Evolutionary conservation across 2,113 vertebrate species (phyloP), one percentile per base, ranked within the genome.

Genomic region (Clinocottus analis): DNA sequence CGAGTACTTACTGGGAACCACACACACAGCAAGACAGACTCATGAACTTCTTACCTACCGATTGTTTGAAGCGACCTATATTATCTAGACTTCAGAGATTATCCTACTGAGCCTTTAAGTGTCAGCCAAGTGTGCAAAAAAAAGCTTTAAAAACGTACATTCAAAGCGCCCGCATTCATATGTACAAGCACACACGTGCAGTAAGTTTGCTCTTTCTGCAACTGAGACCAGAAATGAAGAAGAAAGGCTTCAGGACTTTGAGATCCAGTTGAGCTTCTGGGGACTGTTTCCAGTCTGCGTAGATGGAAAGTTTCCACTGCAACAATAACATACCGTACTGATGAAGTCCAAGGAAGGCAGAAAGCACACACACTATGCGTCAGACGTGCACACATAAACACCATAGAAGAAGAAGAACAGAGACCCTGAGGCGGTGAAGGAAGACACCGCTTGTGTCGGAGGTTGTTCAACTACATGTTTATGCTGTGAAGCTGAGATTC

Each of bases 291-390:
- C 73, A 77, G 61, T 62, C n/a, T 68, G 7, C 11, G 2, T 16
- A 55, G 71, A 87, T 75, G 77, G 84, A 89, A 89, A 70, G 68
- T 84, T 85, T 90, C 75, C 83, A 84, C 82, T 76, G 81, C 55
- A 78, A 83, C 77, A 91, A 75, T 59, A 84, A 82, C 86, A 73
- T 84, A 79, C 73, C 60, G 79, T 74, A 87, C 80, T 41, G 62
- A 86, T 81, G 84, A 85, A 90, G 60, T 82, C 64, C 69, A 45
- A 77, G 71, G 55, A 81, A 75, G 66, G 56, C 77, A 72, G 41
- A 58, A 77, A 39, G 60, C 0, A 17, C 53, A 23, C 72, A 64
- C 73, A 31, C 64, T 61, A 47, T 17, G 1, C 70, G 33, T 5
- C 33, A 33, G 33, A 33, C 33, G 33, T 33, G 33, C 56, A 53